Base-by-base conservation (phyloP, 2,113 vertebrate species). In the Forbesichthys agassizii region DNA sequence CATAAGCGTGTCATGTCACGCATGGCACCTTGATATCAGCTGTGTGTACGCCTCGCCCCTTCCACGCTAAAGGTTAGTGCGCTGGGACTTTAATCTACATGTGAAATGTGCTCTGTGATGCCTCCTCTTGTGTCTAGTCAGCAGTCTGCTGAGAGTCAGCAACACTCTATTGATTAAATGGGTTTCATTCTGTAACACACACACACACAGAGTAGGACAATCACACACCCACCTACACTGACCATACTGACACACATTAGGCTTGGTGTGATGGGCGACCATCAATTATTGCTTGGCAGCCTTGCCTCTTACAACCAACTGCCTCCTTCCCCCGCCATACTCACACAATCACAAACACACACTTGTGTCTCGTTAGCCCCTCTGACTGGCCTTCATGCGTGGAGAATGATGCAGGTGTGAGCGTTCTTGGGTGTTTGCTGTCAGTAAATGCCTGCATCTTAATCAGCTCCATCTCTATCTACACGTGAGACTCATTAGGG, bases 121-220 rank as follows among this genome's bases (percentile, higher is more conserved):
- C 94, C 94, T 94, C 92, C 92, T 94, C 91, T 92, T 94, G 91
- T 94, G 95, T 94, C 94, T 91, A 92, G 94, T 95, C 94, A 94
- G 92, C 94, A 95, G 94, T 95, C 92, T 94, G 93, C 88, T 91
- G 95, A 69, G 71, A 77, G 77, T 81, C 61, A 78, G 82, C 76
- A 81, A 58, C 64, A 60, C 78, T 86, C 84, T 91, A 90, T 91
- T 88, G 90, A 91, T 91, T 88, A 77, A 82, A 85, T 84, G 72
- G 74, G 78, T 81, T 89, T 88, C 69, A 84, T 75, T 76, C 83
- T 73, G 78, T 68, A 74, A 76, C 80, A 76, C 84, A 59, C 64
- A 76, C 80, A 76, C 84, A 59, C 64, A 65, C 57, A 42, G 11
- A 11, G 10, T 13, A 11, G 14, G 4, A 11, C 51, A 52, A 13